Conservation (phyloP, 2,797 vertebrate species). For the Argya squamiceps region DNA sequence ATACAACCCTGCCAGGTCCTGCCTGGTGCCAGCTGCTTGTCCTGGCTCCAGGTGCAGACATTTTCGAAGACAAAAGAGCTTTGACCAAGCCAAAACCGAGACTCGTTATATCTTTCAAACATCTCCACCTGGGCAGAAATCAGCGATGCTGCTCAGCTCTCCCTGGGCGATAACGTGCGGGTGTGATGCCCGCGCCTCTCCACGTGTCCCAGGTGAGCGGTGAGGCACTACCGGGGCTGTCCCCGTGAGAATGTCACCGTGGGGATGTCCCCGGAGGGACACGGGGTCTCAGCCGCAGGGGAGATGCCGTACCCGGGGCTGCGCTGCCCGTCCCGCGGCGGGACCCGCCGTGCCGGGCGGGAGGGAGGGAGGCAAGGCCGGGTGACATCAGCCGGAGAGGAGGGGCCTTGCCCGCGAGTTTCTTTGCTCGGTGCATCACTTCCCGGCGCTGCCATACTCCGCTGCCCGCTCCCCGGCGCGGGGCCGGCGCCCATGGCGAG, state of each 20-base stretch:
- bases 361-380: not conserved
- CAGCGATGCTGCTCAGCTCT: accelerated
- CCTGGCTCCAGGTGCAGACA: not conserved
- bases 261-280: not conserved
- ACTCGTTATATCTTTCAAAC: accelerated
- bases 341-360: not conserved
- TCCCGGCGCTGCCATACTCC: slow-evolving; percentile 79
- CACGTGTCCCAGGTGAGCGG: not conserved
- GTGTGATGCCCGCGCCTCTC: accelerated
- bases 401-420: slow-evolving; percentile 49
- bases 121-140: accelerated
- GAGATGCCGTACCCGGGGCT: not conserved
- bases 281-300: too few relatives aligned
- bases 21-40: not conserved
- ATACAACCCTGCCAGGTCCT: not conserved
- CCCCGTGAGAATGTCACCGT: accelerated
- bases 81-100: accelerated
- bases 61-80: not conserved
- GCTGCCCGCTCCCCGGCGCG: slow-evolving; percentile 29
- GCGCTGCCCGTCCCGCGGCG: not conserved
- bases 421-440: slow-evolving; percentile 79
- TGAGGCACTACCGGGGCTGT: accelerated
- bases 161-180: accelerated
- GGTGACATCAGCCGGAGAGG: slow-evolving; percentile 59
- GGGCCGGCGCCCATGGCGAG: slow-evolving; percentile 77